These are phyloP conservation scores for Phortica magna DNA, from an alignment of 2,888 invertebrate genomes.

Conservation along the genomic window DNA sequence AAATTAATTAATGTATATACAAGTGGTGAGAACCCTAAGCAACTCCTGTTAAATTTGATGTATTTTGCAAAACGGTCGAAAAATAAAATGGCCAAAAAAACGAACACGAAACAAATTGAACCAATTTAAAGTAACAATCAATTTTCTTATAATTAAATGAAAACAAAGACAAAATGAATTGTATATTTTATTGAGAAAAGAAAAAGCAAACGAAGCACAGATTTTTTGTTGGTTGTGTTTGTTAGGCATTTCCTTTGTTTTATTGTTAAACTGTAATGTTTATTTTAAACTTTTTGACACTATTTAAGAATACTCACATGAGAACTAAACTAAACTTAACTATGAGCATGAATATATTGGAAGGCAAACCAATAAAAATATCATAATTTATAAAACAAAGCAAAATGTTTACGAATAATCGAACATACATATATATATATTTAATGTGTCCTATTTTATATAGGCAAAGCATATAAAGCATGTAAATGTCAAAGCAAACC, in stretches of 20 bases:
- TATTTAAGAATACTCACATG: conserved; percentile 31
- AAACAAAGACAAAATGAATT: not conserved
- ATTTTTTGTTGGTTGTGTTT: conserved; percentile 28
- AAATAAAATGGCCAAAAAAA: conserved; percentile 22
- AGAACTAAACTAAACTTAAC: not conserved
- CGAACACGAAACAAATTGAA: conserved; percentile 15
- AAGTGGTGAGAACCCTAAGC: conserved; percentile 5
- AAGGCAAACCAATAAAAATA: not conserved
- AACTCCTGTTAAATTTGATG: conserved; percentile 1
- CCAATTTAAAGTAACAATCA: conserved; percentile 17
- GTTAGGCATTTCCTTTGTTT: not conserved
- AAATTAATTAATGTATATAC: conserved; percentile 60
- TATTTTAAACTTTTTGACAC: conserved; percentile 8
- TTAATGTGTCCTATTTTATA: conserved; percentile 21
- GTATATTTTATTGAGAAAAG: not conserved
- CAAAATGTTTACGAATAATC: conserved; percentile 10
- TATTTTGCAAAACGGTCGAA: conserved; percentile 28
- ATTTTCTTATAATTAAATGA: not conserved
- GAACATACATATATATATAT: conserved; percentile 24
- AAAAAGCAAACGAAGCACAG: not conserved
- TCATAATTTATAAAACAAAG: conserved; percentile 4
- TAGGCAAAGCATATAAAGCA: conserved; percentile 18
- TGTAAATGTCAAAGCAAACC: conserved; percentile 52
- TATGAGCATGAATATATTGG: not conserved
- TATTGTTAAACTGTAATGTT: not conserved